Conservation (phyloP, 2,113 vertebrate genomes). For the Myrmecophaga tridactyla region DNA sequence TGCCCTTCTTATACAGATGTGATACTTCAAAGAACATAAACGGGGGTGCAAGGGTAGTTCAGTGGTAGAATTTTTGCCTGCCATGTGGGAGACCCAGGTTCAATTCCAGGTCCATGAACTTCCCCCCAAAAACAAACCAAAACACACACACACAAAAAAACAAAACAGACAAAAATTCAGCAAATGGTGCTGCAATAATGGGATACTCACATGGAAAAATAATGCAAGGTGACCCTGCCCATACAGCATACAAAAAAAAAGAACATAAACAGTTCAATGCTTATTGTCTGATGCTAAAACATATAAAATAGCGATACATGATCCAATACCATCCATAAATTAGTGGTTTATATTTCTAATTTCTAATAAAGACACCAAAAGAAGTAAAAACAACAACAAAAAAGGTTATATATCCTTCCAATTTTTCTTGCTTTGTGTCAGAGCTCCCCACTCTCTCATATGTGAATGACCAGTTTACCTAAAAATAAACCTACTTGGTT, state of each 20-base stretch:
- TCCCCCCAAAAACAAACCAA: no score
- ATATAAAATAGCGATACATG: background rate
- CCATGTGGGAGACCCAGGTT: no score
- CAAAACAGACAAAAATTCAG: no score
- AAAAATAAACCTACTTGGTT: background rate
- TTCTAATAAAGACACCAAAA: background rate
- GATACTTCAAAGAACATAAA: background rate
- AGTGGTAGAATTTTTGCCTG: no score
- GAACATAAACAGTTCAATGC: background rate
- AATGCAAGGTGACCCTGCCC: no score
- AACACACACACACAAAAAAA: no score
- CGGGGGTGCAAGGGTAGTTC: no score
- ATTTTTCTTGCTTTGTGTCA: background rate
- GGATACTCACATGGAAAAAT: no score
- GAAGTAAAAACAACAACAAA: background rate
- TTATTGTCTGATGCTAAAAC: background rate
- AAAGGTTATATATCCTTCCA: background rate
- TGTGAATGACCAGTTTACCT: background rate
- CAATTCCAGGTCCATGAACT: no score
- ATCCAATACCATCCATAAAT: background rate
- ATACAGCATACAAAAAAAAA: no score
- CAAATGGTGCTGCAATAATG: no score
- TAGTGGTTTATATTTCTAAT: background rate
- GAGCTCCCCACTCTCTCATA: background rate
- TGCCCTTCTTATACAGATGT: background rate